phyloP scores from a whole-genome alignment of 37 sponge, comb jelly and placozoan species.

The Hexactinellida sp. region DNA sequence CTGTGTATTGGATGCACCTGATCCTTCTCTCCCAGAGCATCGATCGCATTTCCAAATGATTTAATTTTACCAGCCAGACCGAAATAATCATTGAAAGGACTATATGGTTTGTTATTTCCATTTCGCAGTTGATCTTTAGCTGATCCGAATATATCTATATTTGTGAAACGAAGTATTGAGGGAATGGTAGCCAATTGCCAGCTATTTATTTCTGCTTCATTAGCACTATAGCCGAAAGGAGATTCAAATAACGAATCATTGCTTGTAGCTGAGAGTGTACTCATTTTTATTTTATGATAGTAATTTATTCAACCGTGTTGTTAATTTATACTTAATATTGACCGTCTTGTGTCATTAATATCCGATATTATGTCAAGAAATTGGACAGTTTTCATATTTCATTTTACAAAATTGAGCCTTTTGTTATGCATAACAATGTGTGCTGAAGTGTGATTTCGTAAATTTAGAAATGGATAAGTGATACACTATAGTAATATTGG shows the following conservation, averaged over 20 bases:
- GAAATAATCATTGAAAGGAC: slow-evolving; percentile 17
- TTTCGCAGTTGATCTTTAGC: not conserved
- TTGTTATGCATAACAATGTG: slow-evolving; percentile 7
- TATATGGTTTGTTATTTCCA: not conserved
- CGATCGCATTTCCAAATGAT: not conserved
- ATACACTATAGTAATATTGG: too few relatives aligned
- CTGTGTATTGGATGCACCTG: not conserved
- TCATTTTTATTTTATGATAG: not conserved
- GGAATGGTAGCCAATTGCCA: not conserved
- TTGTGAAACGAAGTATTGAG: not conserved
- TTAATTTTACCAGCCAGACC: not conserved
- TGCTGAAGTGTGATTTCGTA: not conserved
- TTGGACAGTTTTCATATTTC: not conserved
- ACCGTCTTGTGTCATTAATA: not conserved
- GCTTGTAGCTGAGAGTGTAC: not conserved
- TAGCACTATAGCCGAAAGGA: not conserved
- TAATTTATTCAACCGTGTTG: too few relatives aligned
- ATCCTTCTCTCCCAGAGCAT: not conserved
- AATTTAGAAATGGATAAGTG: too few relatives aligned
- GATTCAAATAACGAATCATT: not conserved
- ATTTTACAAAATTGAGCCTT: not conserved
- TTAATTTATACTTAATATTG: not conserved
- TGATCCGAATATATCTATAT: not conserved
- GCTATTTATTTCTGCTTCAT: not conserved
- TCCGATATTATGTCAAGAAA: not conserved